These are phyloP conservation scores for Colaptes auratus DNA, from an alignment of 2,113 vertebrate species.

Conservation along the genomic window DNA sequence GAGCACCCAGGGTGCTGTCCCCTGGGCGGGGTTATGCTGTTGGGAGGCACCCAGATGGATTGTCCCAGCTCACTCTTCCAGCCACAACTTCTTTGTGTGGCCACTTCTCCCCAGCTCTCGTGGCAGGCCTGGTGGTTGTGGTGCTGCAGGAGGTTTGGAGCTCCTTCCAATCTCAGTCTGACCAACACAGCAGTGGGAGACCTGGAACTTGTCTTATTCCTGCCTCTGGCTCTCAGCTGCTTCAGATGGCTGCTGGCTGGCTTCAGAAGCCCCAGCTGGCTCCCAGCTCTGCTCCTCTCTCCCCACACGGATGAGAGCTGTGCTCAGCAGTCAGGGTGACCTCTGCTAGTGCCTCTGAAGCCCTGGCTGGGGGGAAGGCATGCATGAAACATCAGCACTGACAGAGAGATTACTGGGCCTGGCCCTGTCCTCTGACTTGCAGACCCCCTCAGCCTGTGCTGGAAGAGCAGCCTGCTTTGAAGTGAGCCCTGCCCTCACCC, in stretches of 20 bases:
- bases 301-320: slow-evolving; percentile 21
- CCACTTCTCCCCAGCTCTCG: background rate
- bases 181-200: background rate
- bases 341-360: background rate
- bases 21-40: background rate
- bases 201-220: slow-evolving; percentile 41
- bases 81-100: slow-evolving; percentile 28
- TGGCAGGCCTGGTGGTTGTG: background rate
- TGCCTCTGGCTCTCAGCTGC: slow-evolving; percentile 41
- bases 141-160: background rate
- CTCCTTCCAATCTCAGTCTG: slow-evolving; percentile 33
- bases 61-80: slow-evolving; percentile 2
- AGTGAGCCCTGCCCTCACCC: background rate
- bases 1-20: background rate
- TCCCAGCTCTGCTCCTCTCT: background rate
- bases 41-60: slow-evolving; percentile 28
- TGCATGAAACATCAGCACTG: slow-evolving; percentile 28
- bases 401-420: slow-evolving; percentile 29
- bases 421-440: slow-evolving; percentile 13
- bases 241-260: slow-evolving; percentile 54
- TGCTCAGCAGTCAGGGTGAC: slow-evolving; percentile 24
- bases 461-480: background rate
- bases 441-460: background rate
- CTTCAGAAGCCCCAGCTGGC: slow-evolving; percentile 33
- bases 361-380: slow-evolving; percentile 14